Conservation (phyloP, 2,888 invertebrate species). For the Hylaea fasciaria region DNA sequence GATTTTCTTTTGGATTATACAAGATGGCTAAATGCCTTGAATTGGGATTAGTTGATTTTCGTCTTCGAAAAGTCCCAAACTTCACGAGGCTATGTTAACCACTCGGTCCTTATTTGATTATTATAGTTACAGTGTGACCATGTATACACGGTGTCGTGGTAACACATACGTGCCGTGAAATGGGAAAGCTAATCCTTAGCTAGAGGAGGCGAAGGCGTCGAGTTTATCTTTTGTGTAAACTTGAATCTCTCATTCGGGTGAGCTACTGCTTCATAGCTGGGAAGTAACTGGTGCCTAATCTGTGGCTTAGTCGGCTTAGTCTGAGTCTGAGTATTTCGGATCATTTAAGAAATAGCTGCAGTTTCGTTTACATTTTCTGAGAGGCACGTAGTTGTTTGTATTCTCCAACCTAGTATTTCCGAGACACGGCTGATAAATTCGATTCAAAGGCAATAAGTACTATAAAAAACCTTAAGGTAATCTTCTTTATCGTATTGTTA, state of each 20-base stretch:
- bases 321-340: conserved; percentile 5
- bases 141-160: conserved; percentile 18
- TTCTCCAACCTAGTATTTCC: not conserved
- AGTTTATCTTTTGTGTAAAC: conserved; percentile 76
- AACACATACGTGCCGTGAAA: conserved; percentile 41
- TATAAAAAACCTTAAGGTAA: too few species aligned
- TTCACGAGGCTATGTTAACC: conserved; percentile 9
- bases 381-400: not conserved
- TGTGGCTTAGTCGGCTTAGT: conserved; percentile 38
- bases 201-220: conserved; percentile 46
- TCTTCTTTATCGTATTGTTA: too few species aligned
- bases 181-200: conserved; percentile 58
- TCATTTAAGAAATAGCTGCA: conserved; percentile 10
- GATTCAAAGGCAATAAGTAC: too few species aligned
- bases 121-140: not conserved
- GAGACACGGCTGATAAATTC: too few species aligned
- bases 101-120: conserved; percentile 11
- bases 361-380: conserved; percentile 2
- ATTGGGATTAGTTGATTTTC: conserved; percentile 20
- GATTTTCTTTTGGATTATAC: conserved; percentile 25
- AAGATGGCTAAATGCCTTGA: conserved; percentile 18
- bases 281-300: conserved; percentile 54
- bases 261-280: conserved; percentile 51
- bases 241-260: conserved; percentile 73
- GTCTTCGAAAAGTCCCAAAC: conserved; percentile 1